phyloP scores from a whole-genome alignment of 2,797 vertebrate species.

The Pseudomugil gertrudae region DNA sequence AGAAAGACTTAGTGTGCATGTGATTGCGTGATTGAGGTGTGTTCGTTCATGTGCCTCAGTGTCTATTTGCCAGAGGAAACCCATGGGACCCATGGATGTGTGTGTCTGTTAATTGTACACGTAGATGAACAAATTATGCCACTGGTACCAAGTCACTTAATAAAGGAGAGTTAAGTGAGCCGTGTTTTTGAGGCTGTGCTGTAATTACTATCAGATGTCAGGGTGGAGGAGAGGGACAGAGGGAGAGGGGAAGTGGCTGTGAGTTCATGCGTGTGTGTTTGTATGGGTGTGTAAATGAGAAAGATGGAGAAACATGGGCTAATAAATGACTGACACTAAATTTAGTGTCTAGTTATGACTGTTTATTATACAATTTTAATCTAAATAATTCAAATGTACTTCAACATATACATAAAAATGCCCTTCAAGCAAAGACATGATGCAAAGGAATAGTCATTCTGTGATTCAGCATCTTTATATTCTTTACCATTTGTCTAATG shows the following conservation, averaged over 20 bases:
- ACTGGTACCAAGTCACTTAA: conserved; percentile 61
- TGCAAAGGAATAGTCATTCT: background rate
- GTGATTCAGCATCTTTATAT: background rate
- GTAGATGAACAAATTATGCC: conserved; percentile 68
- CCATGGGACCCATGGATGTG: conserved; percentile 2
- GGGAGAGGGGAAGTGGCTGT: conserved; percentile 10
- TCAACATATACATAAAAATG: background rate
- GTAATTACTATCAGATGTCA: conserved; percentile 78
- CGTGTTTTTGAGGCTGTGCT: conserved; percentile 58
- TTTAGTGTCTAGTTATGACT: background rate
- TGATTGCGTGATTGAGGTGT: conserved; percentile 33
- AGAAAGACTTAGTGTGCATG: conserved; percentile 25
- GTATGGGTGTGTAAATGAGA: conserved; percentile 15
- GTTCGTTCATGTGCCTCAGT: conserved; percentile 13
- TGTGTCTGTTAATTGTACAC: conserved; percentile 39
- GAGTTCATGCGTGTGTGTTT: conserved; percentile 18
- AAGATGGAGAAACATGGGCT: conserved; percentile 3
- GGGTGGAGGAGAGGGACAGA: conserved; percentile 37
- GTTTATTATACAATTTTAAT: background rate
- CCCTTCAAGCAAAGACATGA: background rate
- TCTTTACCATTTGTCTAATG: background rate
- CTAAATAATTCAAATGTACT: background rate
- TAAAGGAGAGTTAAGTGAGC: conserved; percentile 64
- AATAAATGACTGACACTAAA: background rate
- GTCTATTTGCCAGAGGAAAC: conserved; percentile 24